A percentile compares a stretch with the other conserved stretches of the same genome.
Evolutionary conservation across 2,888 invertebrate species (phyloP).

Genomic region (Leucoptera coffeella): DNA sequence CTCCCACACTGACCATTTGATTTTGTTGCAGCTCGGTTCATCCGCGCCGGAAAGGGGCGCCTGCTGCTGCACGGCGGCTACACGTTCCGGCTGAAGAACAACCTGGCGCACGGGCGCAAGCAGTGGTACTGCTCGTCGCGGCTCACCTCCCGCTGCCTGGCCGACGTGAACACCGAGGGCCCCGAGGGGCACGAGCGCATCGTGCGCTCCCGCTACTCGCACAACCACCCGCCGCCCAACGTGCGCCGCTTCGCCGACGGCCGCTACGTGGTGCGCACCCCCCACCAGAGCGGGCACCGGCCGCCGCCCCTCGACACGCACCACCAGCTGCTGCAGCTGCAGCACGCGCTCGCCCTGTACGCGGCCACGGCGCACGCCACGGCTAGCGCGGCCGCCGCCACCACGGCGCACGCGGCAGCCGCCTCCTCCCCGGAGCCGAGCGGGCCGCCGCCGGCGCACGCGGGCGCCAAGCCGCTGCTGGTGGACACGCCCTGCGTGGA

Average conservation of each 20-base stretch:
- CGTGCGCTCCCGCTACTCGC: constrained; percentile 40
- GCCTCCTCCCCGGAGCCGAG: constrained; percentile 10
- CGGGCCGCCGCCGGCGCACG: constrained; percentile 14
- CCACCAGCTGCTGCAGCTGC: constrained; percentile 41
- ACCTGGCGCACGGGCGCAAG: constrained; percentile 44
- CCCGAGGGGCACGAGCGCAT: constrained; percentile 47
- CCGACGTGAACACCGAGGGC: constrained; percentile 44
- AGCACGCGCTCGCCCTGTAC: constrained; percentile 41
- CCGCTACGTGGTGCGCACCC: constrained; percentile 44
- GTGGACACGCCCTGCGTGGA: constrained; percentile 41
- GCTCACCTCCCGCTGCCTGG: constrained; percentile 40
- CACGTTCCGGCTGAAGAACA: constrained; percentile 45
- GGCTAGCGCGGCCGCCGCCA: constrained; percentile 26
- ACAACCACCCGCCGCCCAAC: constrained; percentile 45
- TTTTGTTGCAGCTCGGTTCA: too few species aligned
- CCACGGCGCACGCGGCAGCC: constrained; percentile 12
- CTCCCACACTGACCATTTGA: too few species aligned
- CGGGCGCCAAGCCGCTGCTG: constrained; percentile 32
- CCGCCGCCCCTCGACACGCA: constrained; percentile 40
- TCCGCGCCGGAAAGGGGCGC: constrained; percentile 43
- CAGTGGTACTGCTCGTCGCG: constrained; percentile 48
- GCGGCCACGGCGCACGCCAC: constrained; percentile 41
- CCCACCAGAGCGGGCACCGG: constrained; percentile 44
- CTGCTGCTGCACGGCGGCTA: constrained; percentile 40
- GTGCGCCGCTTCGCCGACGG: constrained; percentile 45